Evolutionary conservation across 2,113 vertebrate genomes (phyloP).

Genomic region (Pelodiscus sinensis): DNA sequence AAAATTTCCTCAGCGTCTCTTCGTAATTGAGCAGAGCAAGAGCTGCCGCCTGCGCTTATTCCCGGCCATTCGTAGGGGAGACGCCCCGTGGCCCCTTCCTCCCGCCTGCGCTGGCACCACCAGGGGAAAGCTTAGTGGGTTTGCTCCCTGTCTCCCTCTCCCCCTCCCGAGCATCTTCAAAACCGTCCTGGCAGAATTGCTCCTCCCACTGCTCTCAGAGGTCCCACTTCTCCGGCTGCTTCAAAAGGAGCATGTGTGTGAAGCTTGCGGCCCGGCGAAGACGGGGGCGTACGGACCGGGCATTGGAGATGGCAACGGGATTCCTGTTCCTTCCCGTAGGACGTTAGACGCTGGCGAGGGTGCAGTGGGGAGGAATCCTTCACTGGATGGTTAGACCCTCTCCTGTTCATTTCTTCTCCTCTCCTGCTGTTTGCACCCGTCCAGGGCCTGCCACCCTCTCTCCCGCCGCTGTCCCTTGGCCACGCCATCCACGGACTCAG

Average conservation of each 20-base stretch:
- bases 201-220: neutral
- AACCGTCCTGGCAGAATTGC: neutral
- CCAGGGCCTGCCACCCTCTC: neutral
- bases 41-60: neutral
- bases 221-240: neutral
- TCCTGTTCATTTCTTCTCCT: neutral
- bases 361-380: neutral
- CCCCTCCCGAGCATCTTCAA: neutral
- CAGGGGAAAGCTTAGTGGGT: neutral
- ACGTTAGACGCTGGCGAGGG: neutral
- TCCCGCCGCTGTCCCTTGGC: neutral
- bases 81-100: neutral
- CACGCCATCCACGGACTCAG: neutral
- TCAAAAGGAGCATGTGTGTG: neutral
- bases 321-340: neutral
- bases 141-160: neutral
- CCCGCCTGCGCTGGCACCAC: neutral
- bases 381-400: neutral
- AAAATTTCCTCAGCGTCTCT: neutral
- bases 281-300: no score
- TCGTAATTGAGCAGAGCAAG: neutral
- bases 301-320: neutral
- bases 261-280: neutral
- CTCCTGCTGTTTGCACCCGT: neutral
- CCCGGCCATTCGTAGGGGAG: neutral